These are phyloP conservation scores for Triplophysa siluroides DNA, from an alignment of 2,113 vertebrate genomes.

Conservation along the genomic window DNA sequence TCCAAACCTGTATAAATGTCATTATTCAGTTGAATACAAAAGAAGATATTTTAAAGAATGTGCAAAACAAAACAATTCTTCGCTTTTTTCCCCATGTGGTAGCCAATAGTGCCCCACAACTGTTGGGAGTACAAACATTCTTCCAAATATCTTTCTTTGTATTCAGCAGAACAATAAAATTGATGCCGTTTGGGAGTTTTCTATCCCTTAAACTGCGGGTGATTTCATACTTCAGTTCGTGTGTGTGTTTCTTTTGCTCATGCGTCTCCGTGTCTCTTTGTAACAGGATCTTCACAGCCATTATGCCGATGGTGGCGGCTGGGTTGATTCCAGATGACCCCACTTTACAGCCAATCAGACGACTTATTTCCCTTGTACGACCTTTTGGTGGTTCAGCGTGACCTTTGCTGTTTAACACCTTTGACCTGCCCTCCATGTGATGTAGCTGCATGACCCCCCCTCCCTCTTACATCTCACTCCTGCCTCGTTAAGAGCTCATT, in stretches of 20 bases:
- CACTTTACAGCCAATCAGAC: conserved; percentile 96
- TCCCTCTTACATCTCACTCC: not conserved
- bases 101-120: too few relatives aligned
- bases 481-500: conserved; percentile 58
- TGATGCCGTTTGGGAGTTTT: too few relatives aligned
- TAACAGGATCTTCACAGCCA: conserved; percentile 97
- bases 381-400: conserved; percentile 62
- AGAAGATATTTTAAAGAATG: too few relatives aligned
- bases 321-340: conserved; percentile 97
- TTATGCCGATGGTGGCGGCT: conserved; percentile 99
- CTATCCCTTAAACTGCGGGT: too few relatives aligned
- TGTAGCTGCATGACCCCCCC: conserved; percentile 19
- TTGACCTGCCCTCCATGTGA: conserved; percentile 54
- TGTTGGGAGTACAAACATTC: too few relatives aligned
- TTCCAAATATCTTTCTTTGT: too few relatives aligned
- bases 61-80: too few relatives aligned
- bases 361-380: conserved; percentile 94
- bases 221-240: conserved; percentile 10
- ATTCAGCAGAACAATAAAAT: too few relatives aligned
- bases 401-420: conserved; percentile 63
- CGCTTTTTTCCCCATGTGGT: too few relatives aligned
- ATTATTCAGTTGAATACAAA: too few relatives aligned
- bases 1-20: too few relatives aligned
- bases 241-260: conserved; percentile 48
- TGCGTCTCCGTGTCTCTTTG: conserved; percentile 77